These are phyloP conservation scores for Dermolepida albohirtum DNA, from an alignment of 2,888 invertebrate species.

Conservation along the genomic window DNA sequence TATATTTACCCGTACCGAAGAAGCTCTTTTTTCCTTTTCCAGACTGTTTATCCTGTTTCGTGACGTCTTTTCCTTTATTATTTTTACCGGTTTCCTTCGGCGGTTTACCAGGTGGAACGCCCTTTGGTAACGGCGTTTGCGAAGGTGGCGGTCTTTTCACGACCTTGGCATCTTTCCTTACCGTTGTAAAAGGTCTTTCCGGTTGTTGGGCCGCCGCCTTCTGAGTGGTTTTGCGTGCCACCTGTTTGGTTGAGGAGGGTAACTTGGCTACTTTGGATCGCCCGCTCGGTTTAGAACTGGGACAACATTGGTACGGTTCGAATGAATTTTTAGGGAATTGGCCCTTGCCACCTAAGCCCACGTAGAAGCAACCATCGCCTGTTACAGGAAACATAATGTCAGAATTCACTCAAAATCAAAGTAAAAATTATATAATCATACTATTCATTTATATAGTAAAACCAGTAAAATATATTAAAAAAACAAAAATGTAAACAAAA, in stretches of 20 bases:
- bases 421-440: slow-evolving; percentile 16
- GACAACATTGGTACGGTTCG: slow-evolving; percentile 94
- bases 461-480: slow-evolving; percentile 15
- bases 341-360: slow-evolving; percentile 91
- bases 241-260: slow-evolving; percentile 54
- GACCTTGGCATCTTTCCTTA: slow-evolving; percentile 56
- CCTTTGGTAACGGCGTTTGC: slow-evolving; percentile 46
- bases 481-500: background rate
- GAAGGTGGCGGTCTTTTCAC: slow-evolving; percentile 46
- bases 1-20: slow-evolving; percentile 86
- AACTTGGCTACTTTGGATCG: slow-evolving; percentile 56
- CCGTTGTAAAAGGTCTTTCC: slow-evolving; percentile 65
- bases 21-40: slow-evolving; percentile 82
- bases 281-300: slow-evolving; percentile 82
- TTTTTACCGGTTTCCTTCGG: slow-evolving; percentile 64
- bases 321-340: slow-evolving; percentile 81
- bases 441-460: slow-evolving; percentile 11
- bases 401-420: slow-evolving; percentile 67
- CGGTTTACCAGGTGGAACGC: slow-evolving; percentile 6
- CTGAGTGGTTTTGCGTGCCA: slow-evolving; percentile 43
- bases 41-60: slow-evolving; percentile 68
- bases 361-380: slow-evolving; percentile 98
- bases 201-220: slow-evolving; percentile 58
- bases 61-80: slow-evolving; percentile 57
- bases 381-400: slow-evolving; percentile 90